These are phyloP conservation scores for Carlito syrichta DNA, from an alignment of 2,113 vertebrate species.

Conservation along the genomic window DNA sequence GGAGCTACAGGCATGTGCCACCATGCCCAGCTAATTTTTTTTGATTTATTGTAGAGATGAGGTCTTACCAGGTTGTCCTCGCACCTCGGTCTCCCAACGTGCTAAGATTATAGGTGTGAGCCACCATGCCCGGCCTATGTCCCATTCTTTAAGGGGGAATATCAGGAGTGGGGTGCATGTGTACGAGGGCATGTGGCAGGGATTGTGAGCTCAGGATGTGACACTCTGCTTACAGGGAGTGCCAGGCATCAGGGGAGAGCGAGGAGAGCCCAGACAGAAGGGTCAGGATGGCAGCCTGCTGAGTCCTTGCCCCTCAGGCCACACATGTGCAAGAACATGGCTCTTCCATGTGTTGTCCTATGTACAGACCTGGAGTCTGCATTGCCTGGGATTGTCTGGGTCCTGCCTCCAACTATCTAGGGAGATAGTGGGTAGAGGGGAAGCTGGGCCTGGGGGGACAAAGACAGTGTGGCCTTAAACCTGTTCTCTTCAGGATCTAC, in stretches of 20 bases:
- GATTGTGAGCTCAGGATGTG: not conserved
- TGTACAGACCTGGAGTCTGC: not conserved
- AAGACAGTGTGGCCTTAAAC: not conserved
- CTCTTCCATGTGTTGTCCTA: not conserved
- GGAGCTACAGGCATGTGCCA: too few species aligned
- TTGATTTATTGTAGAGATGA: too few species aligned
- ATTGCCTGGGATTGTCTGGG: not conserved
- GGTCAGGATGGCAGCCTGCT: conserved; percentile 89
- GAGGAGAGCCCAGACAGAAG: conserved; percentile 88
- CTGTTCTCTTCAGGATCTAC: conserved; percentile 84
- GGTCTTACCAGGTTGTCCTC: too few species aligned
- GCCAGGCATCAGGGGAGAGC: conserved; percentile 86
- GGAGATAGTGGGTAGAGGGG: not conserved
- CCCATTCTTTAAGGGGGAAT: not conserved
- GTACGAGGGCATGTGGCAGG: accelerated
- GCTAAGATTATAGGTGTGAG: too few species aligned
- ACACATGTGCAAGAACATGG: accelerated
- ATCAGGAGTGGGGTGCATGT: accelerated
- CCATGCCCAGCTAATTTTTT: too few species aligned
- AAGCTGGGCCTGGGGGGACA: not conserved
- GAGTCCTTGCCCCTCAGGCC: conserved; percentile 57
- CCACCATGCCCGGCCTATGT: too few species aligned
- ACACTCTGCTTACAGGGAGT: conserved; percentile 83
- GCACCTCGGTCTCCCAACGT: too few species aligned
- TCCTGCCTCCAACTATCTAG: not conserved